These are phyloP conservation scores for Scleropages formosus DNA, from an alignment of 2,797 vertebrate genomes.

Conservation along the genomic window DNA sequence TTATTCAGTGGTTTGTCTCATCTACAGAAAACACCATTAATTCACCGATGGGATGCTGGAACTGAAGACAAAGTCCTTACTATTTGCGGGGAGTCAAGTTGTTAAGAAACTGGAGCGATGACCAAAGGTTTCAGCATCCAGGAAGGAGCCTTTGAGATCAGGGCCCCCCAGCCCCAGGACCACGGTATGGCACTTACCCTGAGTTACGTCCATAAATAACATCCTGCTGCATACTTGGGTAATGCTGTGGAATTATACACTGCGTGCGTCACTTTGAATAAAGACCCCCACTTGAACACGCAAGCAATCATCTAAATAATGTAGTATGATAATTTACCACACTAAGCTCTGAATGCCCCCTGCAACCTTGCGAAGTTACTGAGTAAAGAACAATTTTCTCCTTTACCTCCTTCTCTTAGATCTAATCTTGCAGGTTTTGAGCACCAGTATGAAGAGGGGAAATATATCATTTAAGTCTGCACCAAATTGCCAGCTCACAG, in stretches of 20 bases:
- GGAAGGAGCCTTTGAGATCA: not conserved
- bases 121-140: not conserved
- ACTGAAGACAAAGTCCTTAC: not conserved
- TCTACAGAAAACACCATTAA: not conserved
- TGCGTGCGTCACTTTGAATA: not conserved
- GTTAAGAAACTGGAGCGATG: not conserved
- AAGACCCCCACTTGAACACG: not conserved
- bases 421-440: not conserved
- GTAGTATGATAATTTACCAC: not conserved
- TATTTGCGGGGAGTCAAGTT: not conserved
- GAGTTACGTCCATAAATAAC: not conserved
- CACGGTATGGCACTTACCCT: constrained; percentile 5
- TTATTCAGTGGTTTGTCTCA: not conserved
- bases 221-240: not conserved
- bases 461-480: not conserved
- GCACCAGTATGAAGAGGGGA: not conserved
- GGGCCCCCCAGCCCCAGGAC: not conserved
- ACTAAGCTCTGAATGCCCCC: not conserved
- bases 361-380: not conserved
- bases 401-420: not conserved
- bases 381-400: not conserved
- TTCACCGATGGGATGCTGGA: not conserved
- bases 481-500: not conserved
- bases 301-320: not conserved
- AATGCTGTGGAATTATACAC: not conserved